Percentiles rank a stretch among this genome's conserved stretches.
Evolutionary conservation across 2,888 invertebrate species (phyloP).

Genomic region (Petrophora chlorosata): DNA sequence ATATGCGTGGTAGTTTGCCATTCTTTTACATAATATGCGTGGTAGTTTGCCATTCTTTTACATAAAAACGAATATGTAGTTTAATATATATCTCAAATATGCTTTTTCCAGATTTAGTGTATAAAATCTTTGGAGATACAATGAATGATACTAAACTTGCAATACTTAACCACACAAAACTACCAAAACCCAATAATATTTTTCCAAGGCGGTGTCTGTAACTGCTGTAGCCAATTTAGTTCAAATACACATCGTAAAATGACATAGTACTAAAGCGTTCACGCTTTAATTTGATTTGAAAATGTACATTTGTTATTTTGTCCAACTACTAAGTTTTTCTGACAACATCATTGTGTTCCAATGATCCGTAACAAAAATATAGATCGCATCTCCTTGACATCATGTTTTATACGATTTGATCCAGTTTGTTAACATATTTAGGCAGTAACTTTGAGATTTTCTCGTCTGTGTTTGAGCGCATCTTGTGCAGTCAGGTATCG

Average conservation of each 20-base stretch:
- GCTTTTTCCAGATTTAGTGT: too few species aligned
- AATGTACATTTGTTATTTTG: slow-evolving; percentile 7
- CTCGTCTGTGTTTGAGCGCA: background rate
- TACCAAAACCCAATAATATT: too few species aligned
- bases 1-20: too few species aligned
- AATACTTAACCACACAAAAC: too few species aligned
- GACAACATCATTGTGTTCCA: slow-evolving; percentile 31
- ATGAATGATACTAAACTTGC: too few species aligned
- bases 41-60: too few species aligned
- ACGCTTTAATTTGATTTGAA: slow-evolving; percentile 6
- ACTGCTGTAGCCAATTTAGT: slow-evolving; percentile 1
- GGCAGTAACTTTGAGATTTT: background rate
- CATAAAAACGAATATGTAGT: too few species aligned
- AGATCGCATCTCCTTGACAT: slow-evolving; percentile 21
- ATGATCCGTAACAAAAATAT: slow-evolving; percentile 20
- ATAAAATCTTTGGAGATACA: too few species aligned
- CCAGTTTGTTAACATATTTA: slow-evolving; percentile 4
- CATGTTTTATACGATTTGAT: slow-evolving; percentile 26
- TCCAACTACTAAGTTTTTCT: slow-evolving; percentile 39
- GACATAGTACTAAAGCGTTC: background rate
- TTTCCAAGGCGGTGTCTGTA: too few species aligned
- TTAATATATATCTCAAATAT: too few species aligned
- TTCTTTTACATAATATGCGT: too few species aligned
- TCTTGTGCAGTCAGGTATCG: slow-evolving; percentile 1
- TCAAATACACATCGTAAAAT: background rate